These are phyloP conservation scores for Theocolax elegans DNA, from an alignment of 1,140 invertebrate species.

Conservation along the genomic window DNA sequence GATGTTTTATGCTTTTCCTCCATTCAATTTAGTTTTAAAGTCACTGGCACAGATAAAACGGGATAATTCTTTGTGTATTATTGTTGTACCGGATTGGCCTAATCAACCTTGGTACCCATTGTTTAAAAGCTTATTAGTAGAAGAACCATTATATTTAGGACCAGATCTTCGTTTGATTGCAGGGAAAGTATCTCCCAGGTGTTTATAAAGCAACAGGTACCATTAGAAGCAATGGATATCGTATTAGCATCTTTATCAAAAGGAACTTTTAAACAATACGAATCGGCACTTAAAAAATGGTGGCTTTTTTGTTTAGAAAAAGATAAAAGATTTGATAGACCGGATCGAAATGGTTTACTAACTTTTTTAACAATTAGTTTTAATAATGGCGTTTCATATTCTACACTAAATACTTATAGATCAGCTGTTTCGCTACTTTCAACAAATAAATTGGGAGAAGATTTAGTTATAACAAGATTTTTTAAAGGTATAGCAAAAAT, in stretches of 20 bases:
- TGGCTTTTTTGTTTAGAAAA: conserved; percentile 12
- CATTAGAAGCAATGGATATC: conserved; percentile 18
- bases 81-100: conserved; percentile 35
- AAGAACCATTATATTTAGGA: conserved; percentile 29
- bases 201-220: conserved; percentile 10
- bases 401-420: conserved; percentile 43
- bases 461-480: conserved; percentile 46
- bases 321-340: background rate
- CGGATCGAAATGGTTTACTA: conserved; percentile 1
- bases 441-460: conserved; percentile 15
- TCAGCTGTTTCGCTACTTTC: conserved; percentile 43
- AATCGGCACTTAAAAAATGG: conserved; percentile 17
- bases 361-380: conserved; percentile 26
- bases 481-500: conserved; percentile 48
- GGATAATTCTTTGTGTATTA: conserved; percentile 11
- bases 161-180: conserved; percentile 21
- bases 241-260: conserved; percentile 15
- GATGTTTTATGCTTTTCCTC: conserved; percentile 38
- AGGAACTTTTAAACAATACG: conserved; percentile 28
- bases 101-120: conserved; percentile 36
- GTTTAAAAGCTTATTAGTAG: conserved; percentile 15
- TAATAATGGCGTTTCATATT: conserved; percentile 38
- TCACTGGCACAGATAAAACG: background rate
- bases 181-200: conserved; percentile 18
- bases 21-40: conserved; percentile 21